Conservation (phyloP, 2,888 invertebrate genomes). For the Campopleginae sp. region DNA sequence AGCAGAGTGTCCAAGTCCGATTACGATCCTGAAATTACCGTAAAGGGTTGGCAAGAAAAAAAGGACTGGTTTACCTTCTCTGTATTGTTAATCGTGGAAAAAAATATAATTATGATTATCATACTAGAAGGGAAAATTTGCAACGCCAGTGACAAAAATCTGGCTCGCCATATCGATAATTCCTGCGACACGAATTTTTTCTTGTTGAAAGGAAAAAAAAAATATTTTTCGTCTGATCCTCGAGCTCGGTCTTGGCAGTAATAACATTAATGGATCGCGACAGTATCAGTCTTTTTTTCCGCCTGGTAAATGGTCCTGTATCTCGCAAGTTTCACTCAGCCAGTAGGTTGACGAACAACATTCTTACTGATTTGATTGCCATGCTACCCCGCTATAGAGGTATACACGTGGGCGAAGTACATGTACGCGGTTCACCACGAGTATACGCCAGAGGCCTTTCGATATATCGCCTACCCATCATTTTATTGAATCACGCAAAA, state of each 20-base stretch:
- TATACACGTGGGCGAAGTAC: slow-evolving; percentile 19
- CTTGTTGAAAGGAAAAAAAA: neutral
- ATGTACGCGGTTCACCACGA: slow-evolving; percentile 19
- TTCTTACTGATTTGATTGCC: slow-evolving; percentile 61
- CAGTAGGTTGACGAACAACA: slow-evolving; percentile 6
- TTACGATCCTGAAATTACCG: slow-evolving; percentile 31
- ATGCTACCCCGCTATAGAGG: neutral
- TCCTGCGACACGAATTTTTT: neutral
- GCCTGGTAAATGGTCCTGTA: slow-evolving; percentile 3
- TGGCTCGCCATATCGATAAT: neutral
- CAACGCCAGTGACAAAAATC: neutral
- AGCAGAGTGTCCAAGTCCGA: neutral
- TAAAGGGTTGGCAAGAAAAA: slow-evolving; percentile 32
- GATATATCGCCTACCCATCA: slow-evolving; percentile 46
- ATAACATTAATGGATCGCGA: slow-evolving; percentile 33
- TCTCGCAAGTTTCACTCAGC: slow-evolving; percentile 15
- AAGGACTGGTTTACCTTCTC: neutral
- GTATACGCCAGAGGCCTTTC: slow-evolving; percentile 24
- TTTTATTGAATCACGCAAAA: slow-evolving; percentile 74
- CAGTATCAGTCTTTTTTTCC: slow-evolving; percentile 29
- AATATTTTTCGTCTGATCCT: neutral
- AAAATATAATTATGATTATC: neutral
- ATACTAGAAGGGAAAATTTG: neutral
- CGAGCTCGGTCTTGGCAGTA: slow-evolving; percentile 8
- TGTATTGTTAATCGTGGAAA: neutral